Evolutionary conservation across 2,888 invertebrate genomes (phyloP), one percentile per base, ranked within the genome.

Genomic region (Limnephilus lunatus): DNA sequence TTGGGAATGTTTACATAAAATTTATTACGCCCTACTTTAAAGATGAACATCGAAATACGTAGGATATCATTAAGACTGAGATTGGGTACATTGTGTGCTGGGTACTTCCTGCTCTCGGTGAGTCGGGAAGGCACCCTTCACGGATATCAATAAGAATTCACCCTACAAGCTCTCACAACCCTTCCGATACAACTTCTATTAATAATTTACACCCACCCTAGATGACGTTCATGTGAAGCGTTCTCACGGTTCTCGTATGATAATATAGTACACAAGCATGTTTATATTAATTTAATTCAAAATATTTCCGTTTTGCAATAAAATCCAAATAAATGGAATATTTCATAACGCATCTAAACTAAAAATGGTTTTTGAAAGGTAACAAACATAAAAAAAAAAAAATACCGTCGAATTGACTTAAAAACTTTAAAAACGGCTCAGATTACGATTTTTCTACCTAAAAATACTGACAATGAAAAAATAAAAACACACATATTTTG

Each of bases 61-160:
- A 25, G 25, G 68, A 25, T 68, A 25, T 68, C 9, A 5, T 25
- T 68, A 5, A 68, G 68, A 0, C 19, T 0, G n/a, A 25, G 25
- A 7, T 25, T 68, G 25, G 85, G 85, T 86, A 87, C n/a, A 7
- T 25, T 68, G 35, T 44, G 44, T 86, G 68, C n/a, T 25, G 11
- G 85, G 44, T 86, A 68, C 87, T 48, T 48, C 48, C 44, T 31
- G 44, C 30, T 25, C 68, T 68, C 2, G 31, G 44, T 31, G 12
- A 19, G 31, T 30, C 19, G 48, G 31, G 3, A 48, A 68, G 53
- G 25, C 53, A 31, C 86, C 86, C 44, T 86, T 53, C 2, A 86
- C 30, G 44, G 39, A 39, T 86, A 86, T 86, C 87, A 53, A 87
- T 53, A 53, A 86, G n/a, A 86, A 86, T 83, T 53, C 53, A 86